These are phyloP conservation scores for Syngnathus scovelli DNA, from an alignment of 2,113 vertebrate species.

Conservation along the genomic window DNA sequence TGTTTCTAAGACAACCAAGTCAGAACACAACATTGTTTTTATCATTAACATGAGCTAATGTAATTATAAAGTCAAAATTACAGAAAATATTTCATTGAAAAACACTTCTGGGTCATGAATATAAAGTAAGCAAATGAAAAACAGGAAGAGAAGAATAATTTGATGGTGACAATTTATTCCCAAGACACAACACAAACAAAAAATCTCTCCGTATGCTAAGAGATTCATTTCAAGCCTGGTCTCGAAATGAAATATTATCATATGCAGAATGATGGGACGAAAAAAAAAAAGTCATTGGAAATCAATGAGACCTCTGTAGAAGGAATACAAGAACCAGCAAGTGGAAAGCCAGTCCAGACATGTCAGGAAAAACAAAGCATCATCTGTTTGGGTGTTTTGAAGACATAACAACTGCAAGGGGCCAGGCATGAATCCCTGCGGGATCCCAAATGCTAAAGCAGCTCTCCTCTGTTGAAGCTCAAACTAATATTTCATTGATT, in stretches of 20 bases:
- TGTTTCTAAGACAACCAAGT: no score
- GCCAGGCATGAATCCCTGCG: slow-evolving; percentile 37
- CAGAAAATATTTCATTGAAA: no score
- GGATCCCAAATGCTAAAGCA: slow-evolving; percentile 13
- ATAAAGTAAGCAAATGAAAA: no score
- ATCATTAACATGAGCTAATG: no score
- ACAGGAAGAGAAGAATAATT: no score
- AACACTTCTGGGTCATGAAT: no score
- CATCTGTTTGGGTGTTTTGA: slow-evolving; percentile 36
- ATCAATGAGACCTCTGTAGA: background rate
- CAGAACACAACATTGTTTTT: no score
- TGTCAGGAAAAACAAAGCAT: slow-evolving; percentile 42
- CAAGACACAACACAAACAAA: background rate
- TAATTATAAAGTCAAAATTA: no score
- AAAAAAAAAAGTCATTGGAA: background rate
- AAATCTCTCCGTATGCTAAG: slow-evolving; percentile 21
- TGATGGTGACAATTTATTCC: no score
- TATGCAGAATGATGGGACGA: background rate
- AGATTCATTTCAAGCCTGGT: slow-evolving; percentile 38
- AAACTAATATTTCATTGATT: slow-evolving; percentile 43
- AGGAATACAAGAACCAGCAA: background rate
- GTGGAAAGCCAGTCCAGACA: slow-evolving; percentile 21
- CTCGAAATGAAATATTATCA: slow-evolving; percentile 7
- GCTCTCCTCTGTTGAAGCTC: slow-evolving; percentile 28
- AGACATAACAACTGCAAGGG: slow-evolving; percentile 41